Base-by-base conservation (phyloP, 2,888 invertebrate genomes). In the Mythimna vitellina region DNA sequence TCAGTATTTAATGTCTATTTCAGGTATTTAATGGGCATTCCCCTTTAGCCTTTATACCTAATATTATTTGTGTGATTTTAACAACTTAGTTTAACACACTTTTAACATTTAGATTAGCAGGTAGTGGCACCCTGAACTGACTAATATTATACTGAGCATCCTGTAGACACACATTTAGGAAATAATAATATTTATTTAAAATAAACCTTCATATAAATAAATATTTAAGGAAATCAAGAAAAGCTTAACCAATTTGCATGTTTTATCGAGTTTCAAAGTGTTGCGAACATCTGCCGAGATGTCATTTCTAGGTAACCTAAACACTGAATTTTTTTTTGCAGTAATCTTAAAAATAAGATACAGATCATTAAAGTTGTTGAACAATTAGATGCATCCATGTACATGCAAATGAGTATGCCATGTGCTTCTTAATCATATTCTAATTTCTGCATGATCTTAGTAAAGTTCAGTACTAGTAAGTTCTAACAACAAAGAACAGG, bases 381-480 rank as follows among this genome's bases (percentile, higher is more conserved):
- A 1, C 29, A 42, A 53, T 0, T 22, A 53, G 35, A 61, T 2
- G n/a, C n/a, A 42, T 22, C 32, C 46, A 42, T 42, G 6, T 60
- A 42, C 22, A 56, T 51, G 29, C 42, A 20, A 51, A 81, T 56
- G 17, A 29, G 0, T 17, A 14, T 22, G 32, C 70, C 82, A 81
- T 81, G 82, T 81, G 78, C 42, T 73, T 64, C 25, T 17, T 10
- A 63, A 0, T 8, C 54, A 14, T 3, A 22, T 25, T 14, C 9
- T 25, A n/a, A 46, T 60, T 38, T 25, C 7, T 56, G n/a, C 20
- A 10, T 49, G 17, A 54, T 8, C 29, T 4, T 42, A 53, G 0
- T 54, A 38, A 51, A 61, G 10, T 7, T 3, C n/a, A 57, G 0
- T 25, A 17, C 17, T 51, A 49, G 49, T 17, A 4, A 54, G 6